Evolutionary conservation across 2,113 vertebrate genomes (phyloP), one percentile per base, ranked within the genome.

Genomic region (Nibea albiflora): DNA sequence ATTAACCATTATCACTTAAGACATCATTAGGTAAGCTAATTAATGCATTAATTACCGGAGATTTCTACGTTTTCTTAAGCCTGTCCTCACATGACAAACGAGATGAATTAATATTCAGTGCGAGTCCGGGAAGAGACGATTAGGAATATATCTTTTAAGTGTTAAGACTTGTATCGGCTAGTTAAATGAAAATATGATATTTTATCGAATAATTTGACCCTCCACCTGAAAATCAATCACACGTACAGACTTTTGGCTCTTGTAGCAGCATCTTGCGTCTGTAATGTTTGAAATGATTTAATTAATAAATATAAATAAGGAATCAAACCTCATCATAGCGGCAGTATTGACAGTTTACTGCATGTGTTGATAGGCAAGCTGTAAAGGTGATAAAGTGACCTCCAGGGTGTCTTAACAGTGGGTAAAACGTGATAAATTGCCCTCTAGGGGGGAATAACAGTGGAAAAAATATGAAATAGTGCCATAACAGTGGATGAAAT

Each of bases 1-100:
- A 76, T 81, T 19, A 8, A 67, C 31, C 54, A 16, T 80, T 62
- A 50, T 57, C 78, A 66, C 62, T 86, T 57, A 62, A 19, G 74
- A 85, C 81, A 81, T 76, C 86, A 81, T 87, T 88, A 85, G 24
- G 15, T 58, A 28, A 22, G 28, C 11, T 88, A 88, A 85, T 90
- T 77, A 84, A 78, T 76, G 35, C 49, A 81, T 68, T 81, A 71
- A 83, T 89, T 84, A 84, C 15, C 54, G 47, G 6, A 73, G 65
- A 73, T 63, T 69, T 61, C 39, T 24, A 44, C 12, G n/a, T 81
- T 80, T 83, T 78, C 28, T 70, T 60, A 20, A 35, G 64, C 70
- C 44, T 81, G 79, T 73, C 80, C 47, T 78, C 70, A 26, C n/a
- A 44, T 87, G 88, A 91, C 60, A 3, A 73, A 87, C 75, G 75